Base-by-base conservation (phyloP, 1,140 invertebrate species). In the Gryon sp. region DNA sequence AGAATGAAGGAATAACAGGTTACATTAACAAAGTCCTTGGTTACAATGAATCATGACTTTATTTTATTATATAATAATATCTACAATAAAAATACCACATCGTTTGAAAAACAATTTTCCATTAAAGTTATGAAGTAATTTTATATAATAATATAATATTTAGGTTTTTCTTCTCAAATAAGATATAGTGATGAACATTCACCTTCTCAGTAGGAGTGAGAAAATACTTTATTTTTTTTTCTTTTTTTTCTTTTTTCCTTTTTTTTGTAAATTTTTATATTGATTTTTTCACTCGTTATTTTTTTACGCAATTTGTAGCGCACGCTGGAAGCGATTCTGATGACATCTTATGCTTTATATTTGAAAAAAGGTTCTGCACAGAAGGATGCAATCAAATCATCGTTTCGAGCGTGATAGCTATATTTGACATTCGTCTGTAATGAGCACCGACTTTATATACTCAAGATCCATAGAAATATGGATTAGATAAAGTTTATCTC, bases 61-160 rank as follows among this genome's bases (percentile, higher is more conserved):
- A 87, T 87, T 87, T 83, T 74, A 85, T 86, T 87, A 87, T 87
- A 85, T 85, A 87, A 86, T 87, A 87, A 87, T 87, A 87, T 87
- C 86, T 87, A 87, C 86, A 87, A 87, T 87, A 87, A 87, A 87
- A 87, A 87, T 87, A 87, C 85, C 85, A 87, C 85, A 87, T 87
- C 84, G 85, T 87, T 87, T 87, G 84, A 86, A 87, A 87, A 87
- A 87, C 85, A 87, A 87, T 87, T 87, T 87, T 87, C 76, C 86
- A 83, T 87, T 87, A 87, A 84, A 87, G 86, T 86, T 86, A 87
- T 86, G 85, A 82, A 87, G 83, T 86, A 83, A 86, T 86, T 86
- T 87, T 84, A 84, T 83, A 84, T 85, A 84, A 85, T 84, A 83
- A 86, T 86, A 84, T 86, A 83, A 85, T 84, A 84, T 85, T 84